Evolutionary conservation across 2,797 vertebrate species (phyloP).

Genomic region (Cuculus canorus): DNA sequence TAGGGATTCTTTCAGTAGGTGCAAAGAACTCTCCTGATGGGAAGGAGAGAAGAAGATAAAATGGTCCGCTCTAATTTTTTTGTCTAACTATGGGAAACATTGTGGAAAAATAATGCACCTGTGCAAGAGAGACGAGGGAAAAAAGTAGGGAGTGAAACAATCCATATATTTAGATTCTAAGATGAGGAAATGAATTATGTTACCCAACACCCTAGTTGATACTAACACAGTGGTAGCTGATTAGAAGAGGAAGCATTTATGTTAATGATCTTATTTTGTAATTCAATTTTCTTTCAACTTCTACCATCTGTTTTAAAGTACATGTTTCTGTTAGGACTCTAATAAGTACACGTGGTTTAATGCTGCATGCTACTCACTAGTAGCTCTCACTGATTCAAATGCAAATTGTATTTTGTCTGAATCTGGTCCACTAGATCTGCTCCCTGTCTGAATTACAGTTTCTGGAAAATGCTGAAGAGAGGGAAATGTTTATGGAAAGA

Average conservation of each 20-base stretch:
- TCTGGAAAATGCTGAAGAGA: neutral
- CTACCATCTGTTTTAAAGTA: slow-evolving; percentile 62
- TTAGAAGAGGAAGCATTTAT: slow-evolving; percentile 63
- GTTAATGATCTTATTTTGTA: slow-evolving; percentile 46
- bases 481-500: neutral
- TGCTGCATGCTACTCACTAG: neutral
- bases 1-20: neutral
- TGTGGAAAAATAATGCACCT: neutral
- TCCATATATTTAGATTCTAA: neutral
- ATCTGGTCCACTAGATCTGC: neutral
- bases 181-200: slow-evolving; percentile 14
- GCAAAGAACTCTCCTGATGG: neutral
- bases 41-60: neutral
- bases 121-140: fast-evolving
- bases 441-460: neutral
- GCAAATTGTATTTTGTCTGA: slow-evolving; percentile 16
- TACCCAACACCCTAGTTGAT: neutral
- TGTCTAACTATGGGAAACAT: neutral
- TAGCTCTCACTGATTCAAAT: slow-evolving; percentile 4
- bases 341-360: neutral
- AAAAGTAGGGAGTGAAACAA: neutral
- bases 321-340: neutral
- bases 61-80: neutral
- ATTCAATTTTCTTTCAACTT: slow-evolving; percentile 60
- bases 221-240: slow-evolving; percentile 53